These are phyloP conservation scores for Gambelia wislizenii DNA, from an alignment of 2,797 vertebrate genomes.

Conservation along the genomic window DNA sequence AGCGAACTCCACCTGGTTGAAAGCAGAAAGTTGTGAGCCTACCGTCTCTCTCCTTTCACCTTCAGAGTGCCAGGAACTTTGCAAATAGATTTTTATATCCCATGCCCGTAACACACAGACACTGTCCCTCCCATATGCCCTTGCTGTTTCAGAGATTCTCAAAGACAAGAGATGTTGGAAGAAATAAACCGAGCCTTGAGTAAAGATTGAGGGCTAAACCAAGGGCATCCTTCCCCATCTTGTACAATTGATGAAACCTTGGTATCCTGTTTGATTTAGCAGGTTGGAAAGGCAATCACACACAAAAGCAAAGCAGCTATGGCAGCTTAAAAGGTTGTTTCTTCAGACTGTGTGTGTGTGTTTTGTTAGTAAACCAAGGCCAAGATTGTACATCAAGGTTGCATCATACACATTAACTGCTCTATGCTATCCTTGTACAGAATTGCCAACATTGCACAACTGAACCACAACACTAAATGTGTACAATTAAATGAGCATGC, in stretches of 20 bases:
- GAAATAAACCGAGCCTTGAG: neutral
- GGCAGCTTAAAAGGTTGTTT: neutral
- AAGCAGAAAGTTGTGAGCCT: too few species aligned
- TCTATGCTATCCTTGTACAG: too few species aligned
- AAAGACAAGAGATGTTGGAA: neutral
- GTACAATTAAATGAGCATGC: too few species aligned
- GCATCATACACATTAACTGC: too few species aligned
- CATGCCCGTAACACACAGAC: too few species aligned
- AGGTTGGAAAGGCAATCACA: neutral
- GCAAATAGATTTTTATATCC: neutral
- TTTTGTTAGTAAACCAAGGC: too few species aligned
- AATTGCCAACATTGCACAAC: too few species aligned
- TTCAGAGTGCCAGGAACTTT: neutral
- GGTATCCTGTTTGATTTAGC: neutral
- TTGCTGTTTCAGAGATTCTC: neutral
- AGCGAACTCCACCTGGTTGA: accelerated
- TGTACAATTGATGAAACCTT: neutral
- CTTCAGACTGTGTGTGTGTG: neutral
- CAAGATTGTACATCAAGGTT: too few species aligned
- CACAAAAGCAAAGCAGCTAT: neutral
- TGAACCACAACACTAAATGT: too few species aligned
- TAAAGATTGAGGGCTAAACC: neutral
- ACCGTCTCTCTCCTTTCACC: neutral
- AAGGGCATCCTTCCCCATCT: neutral
- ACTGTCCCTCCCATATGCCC: neutral